phyloP scores from a whole-genome alignment of 2,888 invertebrate species.

The Pristionchus mayeri region DNA sequence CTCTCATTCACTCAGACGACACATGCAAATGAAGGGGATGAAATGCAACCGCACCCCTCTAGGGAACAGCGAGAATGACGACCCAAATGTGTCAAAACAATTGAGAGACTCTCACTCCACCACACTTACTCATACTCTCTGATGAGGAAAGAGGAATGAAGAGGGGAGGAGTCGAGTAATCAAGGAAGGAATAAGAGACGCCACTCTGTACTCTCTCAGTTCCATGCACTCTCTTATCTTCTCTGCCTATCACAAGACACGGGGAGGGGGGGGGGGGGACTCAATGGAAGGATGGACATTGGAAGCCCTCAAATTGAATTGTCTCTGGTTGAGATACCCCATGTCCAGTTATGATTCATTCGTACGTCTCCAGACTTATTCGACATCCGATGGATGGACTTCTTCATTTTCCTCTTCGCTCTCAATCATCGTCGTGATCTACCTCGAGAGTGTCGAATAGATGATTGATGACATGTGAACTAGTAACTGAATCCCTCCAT shows the following conservation, averaged over 20 bases:
- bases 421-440: no score
- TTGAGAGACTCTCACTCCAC: neutral
- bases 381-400: neutral
- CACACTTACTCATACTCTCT: neutral
- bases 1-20: constrained; percentile 50
- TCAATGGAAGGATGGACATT: constrained; percentile 35
- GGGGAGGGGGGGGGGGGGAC: neutral
- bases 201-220: neutral
- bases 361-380: neutral
- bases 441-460: neutral
- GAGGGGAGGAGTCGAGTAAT: constrained; percentile 32
- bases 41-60: constrained; percentile 19
- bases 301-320: constrained; percentile 30
- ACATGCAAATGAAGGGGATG: constrained; percentile 38
- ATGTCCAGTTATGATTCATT: constrained; percentile 3
- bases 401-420: neutral
- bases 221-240: neutral
- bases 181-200: constrained; percentile 36
- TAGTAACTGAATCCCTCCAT: constrained; percentile 3
- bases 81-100: constrained; percentile 7
- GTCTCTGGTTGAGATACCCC: constrained; percentile 27
- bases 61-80: constrained; percentile 9
- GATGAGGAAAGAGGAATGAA: neutral
- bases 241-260: neutral
- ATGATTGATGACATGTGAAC: neutral